Evolutionary conservation across 2,113 vertebrate species (phyloP).

Genomic region (Equus quagga): DNA sequence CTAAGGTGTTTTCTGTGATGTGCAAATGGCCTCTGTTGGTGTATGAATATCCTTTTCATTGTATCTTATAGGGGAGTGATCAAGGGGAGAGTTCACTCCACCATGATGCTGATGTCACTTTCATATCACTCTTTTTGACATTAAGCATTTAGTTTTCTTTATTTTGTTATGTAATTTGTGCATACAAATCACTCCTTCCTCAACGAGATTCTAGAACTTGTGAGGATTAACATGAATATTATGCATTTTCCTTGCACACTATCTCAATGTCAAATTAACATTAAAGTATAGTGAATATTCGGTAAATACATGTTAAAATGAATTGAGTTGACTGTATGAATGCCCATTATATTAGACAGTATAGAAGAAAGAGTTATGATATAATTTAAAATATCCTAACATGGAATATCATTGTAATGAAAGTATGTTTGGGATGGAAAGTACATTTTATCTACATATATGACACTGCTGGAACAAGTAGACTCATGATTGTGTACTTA

Average conservation of each 20-base stretch:
- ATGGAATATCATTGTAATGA: too few relatives aligned
- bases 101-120: too few relatives aligned
- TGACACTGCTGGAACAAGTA: too few relatives aligned
- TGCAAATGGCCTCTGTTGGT: too few relatives aligned
- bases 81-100: too few relatives aligned
- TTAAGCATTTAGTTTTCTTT: neutral
- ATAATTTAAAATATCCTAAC: neutral
- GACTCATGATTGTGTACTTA: too few relatives aligned
- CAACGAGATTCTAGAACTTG: too few relatives aligned
- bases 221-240: neutral
- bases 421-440: neutral
- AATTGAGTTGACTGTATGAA: neutral
- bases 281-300: neutral
- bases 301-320: neutral
- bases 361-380: neutral
- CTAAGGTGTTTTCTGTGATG: too few relatives aligned
- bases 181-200: neutral
- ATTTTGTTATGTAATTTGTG: neutral
- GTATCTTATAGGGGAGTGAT: too few relatives aligned
- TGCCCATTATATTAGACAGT: accelerated
- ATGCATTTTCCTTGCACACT: neutral
- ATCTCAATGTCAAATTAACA: neutral
- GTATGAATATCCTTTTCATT: too few relatives aligned
- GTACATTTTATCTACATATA: neutral
- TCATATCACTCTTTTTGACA: neutral